phyloP scores from a whole-genome alignment of 2,113 vertebrate species.

The Copsychus sechellarum region DNA sequence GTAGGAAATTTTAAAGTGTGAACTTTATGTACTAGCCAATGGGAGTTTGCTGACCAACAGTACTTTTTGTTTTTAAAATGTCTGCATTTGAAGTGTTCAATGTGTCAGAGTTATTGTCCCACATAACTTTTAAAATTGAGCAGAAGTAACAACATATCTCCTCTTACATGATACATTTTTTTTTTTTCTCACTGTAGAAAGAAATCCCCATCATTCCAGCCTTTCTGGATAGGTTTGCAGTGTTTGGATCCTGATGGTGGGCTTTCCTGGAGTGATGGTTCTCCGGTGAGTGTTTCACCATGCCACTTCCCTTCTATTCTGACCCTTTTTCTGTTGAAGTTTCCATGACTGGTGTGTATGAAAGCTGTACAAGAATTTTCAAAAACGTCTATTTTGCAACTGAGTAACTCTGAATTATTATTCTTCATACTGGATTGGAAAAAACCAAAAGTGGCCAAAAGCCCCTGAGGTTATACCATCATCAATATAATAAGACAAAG shows the following conservation, averaged over 20 bases:
- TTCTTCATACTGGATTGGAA: background rate
- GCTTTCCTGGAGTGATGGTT: constrained; percentile 84
- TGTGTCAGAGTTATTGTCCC: background rate
- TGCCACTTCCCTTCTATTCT: background rate
- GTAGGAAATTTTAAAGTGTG: background rate
- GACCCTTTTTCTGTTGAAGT: background rate
- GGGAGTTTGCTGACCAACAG: background rate
- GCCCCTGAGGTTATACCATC: background rate
- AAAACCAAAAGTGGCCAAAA: background rate
- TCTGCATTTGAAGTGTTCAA: background rate
- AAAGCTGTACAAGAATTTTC: background rate
- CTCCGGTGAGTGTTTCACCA: constrained; percentile 75
- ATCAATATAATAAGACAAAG: background rate
- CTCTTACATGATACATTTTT: background rate
- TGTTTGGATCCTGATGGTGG: constrained; percentile 74
- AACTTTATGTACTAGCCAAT: background rate
- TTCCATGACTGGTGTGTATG: background rate
- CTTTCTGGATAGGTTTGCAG: constrained; percentile 85
- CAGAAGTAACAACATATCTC: background rate
- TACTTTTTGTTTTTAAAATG: background rate
- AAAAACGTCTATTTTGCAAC: background rate
- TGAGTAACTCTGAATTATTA: background rate
- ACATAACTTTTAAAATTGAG: background rate
- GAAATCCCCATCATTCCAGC: constrained; percentile 8
- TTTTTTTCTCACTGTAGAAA: constrained; percentile 1